Base-by-base conservation (phyloP, 2,888 invertebrate species). In the Pristionchus fissidentatus region DNA sequence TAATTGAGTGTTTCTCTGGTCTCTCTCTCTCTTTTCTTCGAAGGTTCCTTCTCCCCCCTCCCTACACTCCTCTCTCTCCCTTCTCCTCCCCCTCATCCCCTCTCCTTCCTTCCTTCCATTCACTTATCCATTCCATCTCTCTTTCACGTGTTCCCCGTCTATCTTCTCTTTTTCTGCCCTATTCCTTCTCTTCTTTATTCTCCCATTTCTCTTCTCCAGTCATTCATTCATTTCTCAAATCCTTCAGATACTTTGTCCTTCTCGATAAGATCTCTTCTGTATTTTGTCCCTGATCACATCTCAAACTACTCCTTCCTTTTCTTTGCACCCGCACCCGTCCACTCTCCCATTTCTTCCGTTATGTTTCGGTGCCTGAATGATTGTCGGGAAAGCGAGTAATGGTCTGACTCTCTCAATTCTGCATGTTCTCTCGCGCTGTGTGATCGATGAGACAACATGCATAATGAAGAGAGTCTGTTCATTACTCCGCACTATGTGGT, bases 21-120 rank as follows among this genome's bases (percentile, higher is more conserved):
- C 22, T 55, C 22, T n/a, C 55, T 55, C 55, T 22, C 55, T 13
- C 55, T 22, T 62, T 60, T 3, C 62, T 29, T 62, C 60, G 22
- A n/a, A n/a, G 60, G 26, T n/a, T 62, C 62, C 62, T 5, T 62
- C 26, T 73, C 41, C 62, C 62, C n/a, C 43, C 77, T 22, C 43
- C 75, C 43, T 29, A n/a, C n/a, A 8, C 8, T 46, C 46, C n/a
- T 55, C 78, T 78, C 35, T 3, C 78, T 22, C 78, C 19, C 35
- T 19, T 55, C 78, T 52, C 35, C 38, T 32, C n/a, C 52, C n/a
- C 78, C 32, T 35, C 29, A 2, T 29, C 10, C 78, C 78, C 43
- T 81, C 79, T 82, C 82, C 29, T 52, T 29, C 22, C 52, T 77
- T 70, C 55, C 22, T n/a, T n/a, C 19, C 78, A 49, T 41, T 29